Evolutionary conservation across 2,113 vertebrate species (phyloP).

Genomic region (Phrynosoma blainvillii): DNA sequence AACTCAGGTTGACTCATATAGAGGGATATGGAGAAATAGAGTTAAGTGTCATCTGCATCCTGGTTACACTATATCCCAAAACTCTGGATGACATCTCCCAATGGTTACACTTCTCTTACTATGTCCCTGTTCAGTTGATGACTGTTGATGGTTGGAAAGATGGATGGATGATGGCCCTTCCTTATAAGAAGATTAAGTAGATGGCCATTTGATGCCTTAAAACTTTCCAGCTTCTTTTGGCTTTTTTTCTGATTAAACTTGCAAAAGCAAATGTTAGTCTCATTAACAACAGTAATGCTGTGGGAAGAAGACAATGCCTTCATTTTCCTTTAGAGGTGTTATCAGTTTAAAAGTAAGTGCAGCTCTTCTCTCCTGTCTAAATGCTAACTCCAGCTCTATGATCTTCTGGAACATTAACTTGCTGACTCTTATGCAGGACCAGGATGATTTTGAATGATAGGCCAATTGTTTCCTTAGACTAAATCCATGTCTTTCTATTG

Average conservation of each 20-base stretch:
- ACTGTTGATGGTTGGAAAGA: no score
- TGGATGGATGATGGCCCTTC: no score
- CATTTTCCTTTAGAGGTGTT: neutral
- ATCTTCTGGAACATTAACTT: neutral
- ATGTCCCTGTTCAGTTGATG: neutral
- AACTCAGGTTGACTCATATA: no score
- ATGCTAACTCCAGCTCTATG: neutral
- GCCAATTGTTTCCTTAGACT: neutral
- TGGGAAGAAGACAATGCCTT: no score
- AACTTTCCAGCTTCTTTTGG: neutral
- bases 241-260: neutral
- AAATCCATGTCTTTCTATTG: neutral
- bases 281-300: no score
- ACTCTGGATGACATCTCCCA: no score
- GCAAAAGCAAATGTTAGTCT: neutral
- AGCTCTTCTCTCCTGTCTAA: neutral
- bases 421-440: neutral
- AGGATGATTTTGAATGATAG: neutral
- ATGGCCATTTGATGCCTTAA: neutral
- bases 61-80: no score
- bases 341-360: neutral
- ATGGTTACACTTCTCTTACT: no score
- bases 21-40: no score
- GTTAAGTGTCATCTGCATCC: no score
- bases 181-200: neutral